Conservation (phyloP, 2,888 invertebrate species). For the Galeopsomyia nigrocyanea region DNA sequence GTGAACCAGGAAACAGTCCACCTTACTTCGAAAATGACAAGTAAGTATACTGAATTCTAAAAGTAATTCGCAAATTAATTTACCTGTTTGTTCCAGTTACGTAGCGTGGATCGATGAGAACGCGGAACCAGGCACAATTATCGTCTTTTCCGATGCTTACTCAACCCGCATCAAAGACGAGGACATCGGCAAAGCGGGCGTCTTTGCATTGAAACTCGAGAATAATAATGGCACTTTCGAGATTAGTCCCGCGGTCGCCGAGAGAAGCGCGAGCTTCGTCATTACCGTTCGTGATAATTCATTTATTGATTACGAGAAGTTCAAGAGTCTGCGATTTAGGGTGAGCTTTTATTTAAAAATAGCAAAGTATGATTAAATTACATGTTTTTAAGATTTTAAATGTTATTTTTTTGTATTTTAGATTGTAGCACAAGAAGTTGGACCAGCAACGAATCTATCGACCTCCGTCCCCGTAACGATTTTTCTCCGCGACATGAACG, state of each 20-base stretch:
- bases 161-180: conserved; percentile 81
- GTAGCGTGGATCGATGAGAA: conserved; percentile 85
- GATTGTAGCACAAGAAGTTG: conserved; percentile 86
- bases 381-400: not conserved
- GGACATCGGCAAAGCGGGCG: conserved; percentile 85
- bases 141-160: conserved; percentile 81
- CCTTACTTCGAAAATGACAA: conserved; percentile 85
- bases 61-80: not conserved
- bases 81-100: conserved; percentile 72
- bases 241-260: conserved; percentile 85
- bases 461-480: conserved; percentile 83
- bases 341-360: conserved; percentile 65
- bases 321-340: conserved; percentile 82
- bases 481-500: conserved; percentile 87
- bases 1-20: conserved; percentile 82
- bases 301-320: conserved; percentile 87
- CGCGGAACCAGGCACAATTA: conserved; percentile 82
- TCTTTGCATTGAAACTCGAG: conserved; percentile 82
- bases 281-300: conserved; percentile 87
- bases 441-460: conserved; percentile 81
- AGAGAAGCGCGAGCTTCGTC: conserved; percentile 83
- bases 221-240: conserved; percentile 92
- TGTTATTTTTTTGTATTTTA: conserved; percentile 62
- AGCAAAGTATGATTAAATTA: not conserved
- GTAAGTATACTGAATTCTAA: conserved; percentile 68